Evolutionary conservation across 2,113 vertebrate species (phyloP), one percentile per base, ranked within the genome.

Genomic region (Vidua chalybeata): DNA sequence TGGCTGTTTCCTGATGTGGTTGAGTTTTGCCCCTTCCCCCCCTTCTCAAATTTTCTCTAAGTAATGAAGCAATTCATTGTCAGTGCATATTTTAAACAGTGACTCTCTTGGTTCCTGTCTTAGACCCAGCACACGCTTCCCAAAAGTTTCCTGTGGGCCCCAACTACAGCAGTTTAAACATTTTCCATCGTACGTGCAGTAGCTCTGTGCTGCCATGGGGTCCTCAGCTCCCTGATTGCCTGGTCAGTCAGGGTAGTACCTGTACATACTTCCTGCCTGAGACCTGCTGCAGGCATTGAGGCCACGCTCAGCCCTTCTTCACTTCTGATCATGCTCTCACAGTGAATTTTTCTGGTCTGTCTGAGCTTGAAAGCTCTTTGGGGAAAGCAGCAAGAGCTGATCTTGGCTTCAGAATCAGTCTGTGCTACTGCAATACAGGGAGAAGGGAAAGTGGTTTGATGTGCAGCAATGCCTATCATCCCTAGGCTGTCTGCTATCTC

Each of bases 71-170:
- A 92, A 75, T 88, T 94, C 30, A 89, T 71, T 92, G 90, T 90
- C 93, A 84, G 69, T 75, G 80, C 31, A 24, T 89, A 74, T 89
- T 93, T 95, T 91, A 90, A 96, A 96, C 39, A 90, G 58, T 54
- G 63, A 61, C 87, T 94, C 55, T 71, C 68, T 88, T 67, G 68
- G 92, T 92, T 91, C 63, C 87, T 91, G 67, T 86, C 89, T 92
- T 93, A 92, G 68, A 81, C 83, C 52, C 73, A 89, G 87, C 63
- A 81, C 66, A 84, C 2, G 3, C 66, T 93, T 92, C 88, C 73
- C 76, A 92, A 92, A 95, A 84, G 81, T 56, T 94, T 94, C 94
- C 93, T 95, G 93, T 93, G 89, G 89, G 94, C 83, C 92, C 74
- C 93, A 93, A 1, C 71, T 80, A 39, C 17, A 74, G 90, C 61